Base-by-base conservation (phyloP, 2,888 invertebrate genomes). In the Melieria omissa region DNA sequence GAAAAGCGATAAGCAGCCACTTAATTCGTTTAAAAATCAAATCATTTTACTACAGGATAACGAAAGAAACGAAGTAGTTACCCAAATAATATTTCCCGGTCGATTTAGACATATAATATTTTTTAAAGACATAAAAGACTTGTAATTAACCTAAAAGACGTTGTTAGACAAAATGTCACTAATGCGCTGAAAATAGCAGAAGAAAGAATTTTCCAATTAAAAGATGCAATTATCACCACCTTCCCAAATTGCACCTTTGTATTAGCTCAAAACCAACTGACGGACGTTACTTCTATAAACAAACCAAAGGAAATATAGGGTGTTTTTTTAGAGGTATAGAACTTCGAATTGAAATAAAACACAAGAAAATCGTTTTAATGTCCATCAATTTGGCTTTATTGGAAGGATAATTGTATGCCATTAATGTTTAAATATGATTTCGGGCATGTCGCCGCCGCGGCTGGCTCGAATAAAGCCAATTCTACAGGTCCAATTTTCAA, bases 261-360 rank as follows among this genome's bases (percentile, higher is more conserved):
- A 9, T 2, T 52, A 4, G 52, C 52, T 6, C 3, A 29, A 29
- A 29, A 29, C 3, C 29, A 29, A 29, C 2, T 29, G 10, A 9
- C 14, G 12, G 52, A 52, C 52, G 52, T 5, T 14, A 52, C 52
- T 14, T 8, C 16, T 47, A 5, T 16, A 6, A 47, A 47, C 14
- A 5, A 63, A 47, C 29, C 47, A 63, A 49, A 29, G 47, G 47
- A 46, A 63, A 63, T n/a, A n/a, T n/a, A n/a, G n/a, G n/a, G n/a
- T n/a, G n/a, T n/a, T n/a, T n/a, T n/a, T n/a, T n/a, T n/a, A n/a
- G n/a, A n/a, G n/a, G n/a, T n/a, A n/a, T n/a, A n/a, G n/a, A n/a
- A n/a, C n/a, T n/a, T n/a, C n/a, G n/a, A n/a, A n/a, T n/a, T n/a
- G n/a, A n/a, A n/a, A n/a, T n/a, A n/a, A n/a, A n/a, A n/a, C n/a